Conservation (phyloP, 2,113 vertebrate genomes). For the Ailurus styani region DNA sequence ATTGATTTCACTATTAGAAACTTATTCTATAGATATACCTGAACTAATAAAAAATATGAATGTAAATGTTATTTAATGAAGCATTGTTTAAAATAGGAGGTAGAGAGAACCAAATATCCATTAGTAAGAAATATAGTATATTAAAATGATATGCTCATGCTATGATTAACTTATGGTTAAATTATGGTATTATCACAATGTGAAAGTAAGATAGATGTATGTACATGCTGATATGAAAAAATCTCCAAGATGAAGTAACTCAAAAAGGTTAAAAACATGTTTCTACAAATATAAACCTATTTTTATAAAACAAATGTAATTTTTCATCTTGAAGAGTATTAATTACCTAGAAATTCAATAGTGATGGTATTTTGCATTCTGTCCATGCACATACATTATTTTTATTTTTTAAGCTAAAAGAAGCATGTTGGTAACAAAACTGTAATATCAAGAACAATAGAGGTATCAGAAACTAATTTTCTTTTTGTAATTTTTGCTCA, state of each 20-base stretch:
- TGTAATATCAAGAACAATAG: not conserved
- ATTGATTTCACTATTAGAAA: not conserved
- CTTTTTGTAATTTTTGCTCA: not conserved
- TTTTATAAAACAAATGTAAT: not conserved
- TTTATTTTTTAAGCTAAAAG: constrained; percentile 20
- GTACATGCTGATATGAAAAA: not conserved
- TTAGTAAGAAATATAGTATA: not conserved
- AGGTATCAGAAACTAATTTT: not conserved
- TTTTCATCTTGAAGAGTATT: not conserved
- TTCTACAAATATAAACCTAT: not conserved
- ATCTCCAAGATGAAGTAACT: not conserved
- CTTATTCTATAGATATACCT: not conserved
- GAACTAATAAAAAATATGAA: not conserved
- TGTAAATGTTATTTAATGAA: not conserved
- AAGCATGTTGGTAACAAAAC: not conserved
- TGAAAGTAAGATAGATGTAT: not conserved
- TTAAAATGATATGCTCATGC: not conserved
- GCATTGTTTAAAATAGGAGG: not conserved
- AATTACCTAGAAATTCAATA: not conserved
- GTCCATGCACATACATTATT: not conserved
- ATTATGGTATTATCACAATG: not conserved
- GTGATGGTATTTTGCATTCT: not conserved
- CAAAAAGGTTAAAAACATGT: not conserved
- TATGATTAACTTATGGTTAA: not conserved
- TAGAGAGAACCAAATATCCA: not conserved